Evolutionary conservation across 2,113 vertebrate species (phyloP).

Genomic region (Turnix velox): DNA sequence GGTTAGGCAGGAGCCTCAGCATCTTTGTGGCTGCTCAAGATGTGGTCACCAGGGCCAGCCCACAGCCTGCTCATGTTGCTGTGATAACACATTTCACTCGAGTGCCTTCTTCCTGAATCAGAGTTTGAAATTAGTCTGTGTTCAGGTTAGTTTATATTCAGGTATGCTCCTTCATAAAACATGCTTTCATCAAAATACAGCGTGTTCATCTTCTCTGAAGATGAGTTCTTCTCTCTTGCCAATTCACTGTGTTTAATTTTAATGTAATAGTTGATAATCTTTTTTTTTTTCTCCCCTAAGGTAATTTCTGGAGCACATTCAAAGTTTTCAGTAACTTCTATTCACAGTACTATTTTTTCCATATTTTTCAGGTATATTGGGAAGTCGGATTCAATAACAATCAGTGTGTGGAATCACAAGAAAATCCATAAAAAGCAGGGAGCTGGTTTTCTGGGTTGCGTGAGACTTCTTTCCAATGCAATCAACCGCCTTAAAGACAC

Average conservation of each 20-base stretch:
- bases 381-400: constrained; percentile 97
- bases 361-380: constrained; percentile 87
- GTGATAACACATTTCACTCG: not conserved
- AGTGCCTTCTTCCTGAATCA: not conserved
- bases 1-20: not conserved
- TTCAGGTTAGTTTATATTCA: not conserved
- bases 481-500: constrained; percentile 99
- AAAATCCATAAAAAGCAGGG: constrained; percentile 99
- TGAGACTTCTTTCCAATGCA: constrained; percentile 95
- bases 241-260: not conserved
- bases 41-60: not conserved
- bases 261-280: not conserved
- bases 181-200: not conserved
- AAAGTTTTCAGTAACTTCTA: not conserved
- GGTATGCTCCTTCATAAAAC: not conserved
- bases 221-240: not conserved
- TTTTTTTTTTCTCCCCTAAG: not conserved
- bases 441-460: constrained; percentile 96
- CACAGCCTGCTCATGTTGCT: not conserved
- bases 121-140: not conserved
- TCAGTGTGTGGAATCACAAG: constrained; percentile 99
- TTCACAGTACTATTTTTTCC: not conserved
- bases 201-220: not conserved
- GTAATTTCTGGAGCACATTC: not conserved
- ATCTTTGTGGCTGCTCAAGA: not conserved